Conservation (phyloP, 2,113 vertebrate genomes). For the Monopterus albus region DNA sequence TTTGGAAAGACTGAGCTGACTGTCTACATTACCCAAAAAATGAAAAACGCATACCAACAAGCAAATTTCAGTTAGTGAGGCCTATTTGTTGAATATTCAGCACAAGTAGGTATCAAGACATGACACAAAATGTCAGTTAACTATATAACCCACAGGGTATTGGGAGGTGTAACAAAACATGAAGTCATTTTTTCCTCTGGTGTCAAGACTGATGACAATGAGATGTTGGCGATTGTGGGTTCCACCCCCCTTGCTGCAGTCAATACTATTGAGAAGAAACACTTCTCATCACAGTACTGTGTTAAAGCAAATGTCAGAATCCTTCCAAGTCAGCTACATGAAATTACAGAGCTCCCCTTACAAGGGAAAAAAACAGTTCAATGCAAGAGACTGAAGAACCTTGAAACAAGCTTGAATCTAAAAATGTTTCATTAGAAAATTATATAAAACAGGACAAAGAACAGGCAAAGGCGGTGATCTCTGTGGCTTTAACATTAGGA, state of each 20-base stretch:
- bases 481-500: slow-evolving; percentile 75
- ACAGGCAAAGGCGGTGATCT: slow-evolving; percentile 80
- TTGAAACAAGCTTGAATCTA: slow-evolving; percentile 60
- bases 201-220: slow-evolving; percentile 60
- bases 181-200: slow-evolving; percentile 44
- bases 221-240: slow-evolving; percentile 54
- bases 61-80: slow-evolving; percentile 73
- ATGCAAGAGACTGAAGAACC: slow-evolving; percentile 51
- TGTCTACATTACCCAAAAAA: slow-evolving; percentile 64
- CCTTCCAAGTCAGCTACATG: slow-evolving; percentile 69
- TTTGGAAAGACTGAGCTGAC: slow-evolving; percentile 72
- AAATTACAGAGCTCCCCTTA: slow-evolving; percentile 61
- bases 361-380: slow-evolving; percentile 49
- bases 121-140: slow-evolving; percentile 73
- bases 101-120: slow-evolving; percentile 72
- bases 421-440: slow-evolving; percentile 70
- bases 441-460: slow-evolving; percentile 73
- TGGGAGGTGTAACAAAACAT: slow-evolving; percentile 51
- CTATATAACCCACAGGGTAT: slow-evolving; percentile 64
- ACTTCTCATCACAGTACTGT: slow-evolving; percentile 70
- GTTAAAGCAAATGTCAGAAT: slow-evolving; percentile 57
- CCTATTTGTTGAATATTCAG: slow-evolving; percentile 70
- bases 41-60: slow-evolving; percentile 72
- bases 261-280: slow-evolving; percentile 63
- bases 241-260: slow-evolving; percentile 41